phyloP scores from a whole-genome alignment of 2,113 vertebrate species.

The Malurus elegans region DNA sequence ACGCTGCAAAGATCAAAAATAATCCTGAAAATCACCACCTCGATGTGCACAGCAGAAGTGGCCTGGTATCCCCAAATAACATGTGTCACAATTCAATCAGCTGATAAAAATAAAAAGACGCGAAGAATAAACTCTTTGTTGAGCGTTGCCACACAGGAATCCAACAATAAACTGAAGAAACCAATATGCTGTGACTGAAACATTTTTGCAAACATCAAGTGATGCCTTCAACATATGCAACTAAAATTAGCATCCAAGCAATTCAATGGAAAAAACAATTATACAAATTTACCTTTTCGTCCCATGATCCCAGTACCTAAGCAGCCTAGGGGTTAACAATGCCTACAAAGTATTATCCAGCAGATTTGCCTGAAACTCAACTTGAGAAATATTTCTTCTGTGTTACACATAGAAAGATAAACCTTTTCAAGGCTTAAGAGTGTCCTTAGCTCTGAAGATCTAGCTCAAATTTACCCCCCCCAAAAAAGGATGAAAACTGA shows the following conservation, averaged over 20 bases:
- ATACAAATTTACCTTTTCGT: not conserved
- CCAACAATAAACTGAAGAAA: not conserved
- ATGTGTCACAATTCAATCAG: not conserved
- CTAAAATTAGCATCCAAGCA: not conserved
- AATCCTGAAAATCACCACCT: not conserved
- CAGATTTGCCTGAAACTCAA: not conserved
- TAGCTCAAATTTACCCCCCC: not conserved
- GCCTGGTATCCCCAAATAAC: not conserved
- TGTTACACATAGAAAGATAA: not conserved
- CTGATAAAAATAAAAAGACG: not conserved
- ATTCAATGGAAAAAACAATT: not conserved
- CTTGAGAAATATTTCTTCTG: not conserved
- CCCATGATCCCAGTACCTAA: not conserved
- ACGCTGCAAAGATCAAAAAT: not conserved
- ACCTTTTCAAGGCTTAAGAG: not conserved
- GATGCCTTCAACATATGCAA: not conserved
- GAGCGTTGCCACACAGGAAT: not conserved
- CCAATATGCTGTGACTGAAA: not conserved
- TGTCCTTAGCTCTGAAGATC: not conserved
- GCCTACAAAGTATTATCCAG: not conserved
- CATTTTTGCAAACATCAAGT: not conserved
- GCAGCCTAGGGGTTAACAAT: not conserved
- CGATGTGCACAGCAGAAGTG: not conserved
- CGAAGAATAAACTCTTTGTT: not conserved
- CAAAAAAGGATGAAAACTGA: not conserved